Evolutionary conservation across 2,888 invertebrate species (phyloP).

Genomic region (Tortrix viridana): DNA sequence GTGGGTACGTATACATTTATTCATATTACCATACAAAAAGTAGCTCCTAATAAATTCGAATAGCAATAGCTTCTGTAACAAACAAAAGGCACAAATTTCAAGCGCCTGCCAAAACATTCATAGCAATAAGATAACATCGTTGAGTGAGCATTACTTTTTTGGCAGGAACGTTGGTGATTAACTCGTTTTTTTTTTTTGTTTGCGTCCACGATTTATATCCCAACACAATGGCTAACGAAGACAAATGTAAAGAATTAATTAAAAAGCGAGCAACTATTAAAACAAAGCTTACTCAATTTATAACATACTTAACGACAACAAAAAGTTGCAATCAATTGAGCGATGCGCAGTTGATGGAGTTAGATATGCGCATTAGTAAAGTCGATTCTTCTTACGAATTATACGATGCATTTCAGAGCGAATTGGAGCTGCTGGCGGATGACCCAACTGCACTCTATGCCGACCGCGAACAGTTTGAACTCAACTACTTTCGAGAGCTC

Average conservation of each 20-base stretch:
- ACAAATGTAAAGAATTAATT: background rate
- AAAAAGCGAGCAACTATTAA: background rate
- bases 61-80: background rate
- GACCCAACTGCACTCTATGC: background rate
- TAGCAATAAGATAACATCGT: background rate
- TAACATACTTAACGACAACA: background rate
- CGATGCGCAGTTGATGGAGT: background rate
- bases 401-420: background rate
- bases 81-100: no score
- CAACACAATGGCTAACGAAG: background rate
- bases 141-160: background rate
- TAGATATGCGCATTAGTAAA: constrained; percentile 6
- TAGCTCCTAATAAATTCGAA: background rate
- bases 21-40: background rate
- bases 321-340: background rate
- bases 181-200: background rate
- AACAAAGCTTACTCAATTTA: constrained; percentile 6
- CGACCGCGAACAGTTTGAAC: constrained; percentile 2
- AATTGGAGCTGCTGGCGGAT: background rate
- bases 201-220: background rate
- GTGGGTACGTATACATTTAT: background rate
- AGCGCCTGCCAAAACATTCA: background rate
- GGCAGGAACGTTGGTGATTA: background rate
- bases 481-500: background rate
- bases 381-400: background rate